Conservation (phyloP, 2,888 invertebrate species). For the Mallateleia sp. region DNA sequence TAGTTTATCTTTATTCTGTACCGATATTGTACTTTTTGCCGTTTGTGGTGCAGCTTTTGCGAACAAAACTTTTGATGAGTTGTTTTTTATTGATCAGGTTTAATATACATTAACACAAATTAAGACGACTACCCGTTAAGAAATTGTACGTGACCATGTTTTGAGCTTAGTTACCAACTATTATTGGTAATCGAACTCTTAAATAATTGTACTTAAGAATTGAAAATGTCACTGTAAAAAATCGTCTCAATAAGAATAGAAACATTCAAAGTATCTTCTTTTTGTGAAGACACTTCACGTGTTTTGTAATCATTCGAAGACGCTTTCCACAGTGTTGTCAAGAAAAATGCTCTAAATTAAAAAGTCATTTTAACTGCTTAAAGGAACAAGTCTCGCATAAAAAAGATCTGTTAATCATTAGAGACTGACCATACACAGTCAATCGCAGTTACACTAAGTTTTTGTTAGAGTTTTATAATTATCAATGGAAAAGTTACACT, state of each 20-base stretch:
- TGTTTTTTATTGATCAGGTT: slow-evolving; percentile 4
- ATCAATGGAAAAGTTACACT: slow-evolving; percentile 28
- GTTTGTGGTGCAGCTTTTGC: slow-evolving; percentile 70
- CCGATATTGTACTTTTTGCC: slow-evolving; percentile 23
- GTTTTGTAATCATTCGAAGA: background rate
- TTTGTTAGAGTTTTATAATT: background rate
- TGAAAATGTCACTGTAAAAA: slow-evolving; percentile 1
- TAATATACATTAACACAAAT: background rate
- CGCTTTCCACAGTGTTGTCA: background rate
- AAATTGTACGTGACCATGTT: slow-evolving; percentile 55
- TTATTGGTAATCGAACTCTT: slow-evolving; percentile 35
- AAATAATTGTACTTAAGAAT: slow-evolving; percentile 45
- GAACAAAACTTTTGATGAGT: slow-evolving; percentile 38
- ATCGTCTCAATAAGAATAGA: background rate
- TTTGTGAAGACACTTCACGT: background rate
- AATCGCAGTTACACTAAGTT: slow-evolving; percentile 33
- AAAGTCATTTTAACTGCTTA: background rate
- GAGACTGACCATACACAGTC: slow-evolving; percentile 38
- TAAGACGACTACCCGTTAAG: slow-evolving; percentile 61
- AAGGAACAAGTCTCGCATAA: slow-evolving; percentile 12
- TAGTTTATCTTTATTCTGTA: slow-evolving; percentile 62
- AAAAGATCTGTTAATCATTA: slow-evolving; percentile 1
- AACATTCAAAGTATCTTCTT: background rate
- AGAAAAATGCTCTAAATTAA: background rate
- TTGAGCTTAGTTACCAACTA: slow-evolving; percentile 55